These are phyloP conservation scores for Carposina sasakii DNA, from an alignment of 1,140 invertebrate genomes.

Conservation along the genomic window DNA sequence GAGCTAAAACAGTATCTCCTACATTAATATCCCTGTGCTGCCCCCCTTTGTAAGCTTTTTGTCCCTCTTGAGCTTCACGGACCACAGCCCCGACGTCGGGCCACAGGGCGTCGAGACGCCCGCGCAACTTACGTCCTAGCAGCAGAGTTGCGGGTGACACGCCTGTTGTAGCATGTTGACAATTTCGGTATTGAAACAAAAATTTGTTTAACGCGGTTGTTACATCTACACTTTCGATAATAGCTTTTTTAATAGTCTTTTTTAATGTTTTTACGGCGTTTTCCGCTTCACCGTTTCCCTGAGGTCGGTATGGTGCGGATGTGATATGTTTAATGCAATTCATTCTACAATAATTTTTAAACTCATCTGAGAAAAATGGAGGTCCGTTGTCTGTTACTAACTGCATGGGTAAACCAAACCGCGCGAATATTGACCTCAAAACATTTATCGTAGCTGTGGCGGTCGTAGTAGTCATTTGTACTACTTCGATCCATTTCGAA, in stretches of 20 bases:
- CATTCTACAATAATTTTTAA: neutral
- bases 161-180: neutral
- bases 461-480: neutral
- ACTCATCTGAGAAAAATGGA: neutral
- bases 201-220: neutral
- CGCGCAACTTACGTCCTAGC: neutral
- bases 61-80: neutral
- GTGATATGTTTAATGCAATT: neutral
- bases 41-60: neutral
- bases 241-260: neutral
- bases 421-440: neutral
- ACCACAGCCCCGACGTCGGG: neutral
- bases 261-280: neutral
- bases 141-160: neutral
- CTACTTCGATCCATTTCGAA: neutral
- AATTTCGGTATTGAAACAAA: constrained; percentile 2
- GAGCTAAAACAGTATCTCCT: neutral
- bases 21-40: neutral
- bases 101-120: neutral
- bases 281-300: neutral
- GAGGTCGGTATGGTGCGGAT: neutral
- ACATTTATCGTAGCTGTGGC: neutral
- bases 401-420: neutral
- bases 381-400: neutral
- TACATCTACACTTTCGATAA: neutral